Base-by-base conservation (phyloP, 2,113 vertebrate species). In the Pungitius pungitius region DNA sequence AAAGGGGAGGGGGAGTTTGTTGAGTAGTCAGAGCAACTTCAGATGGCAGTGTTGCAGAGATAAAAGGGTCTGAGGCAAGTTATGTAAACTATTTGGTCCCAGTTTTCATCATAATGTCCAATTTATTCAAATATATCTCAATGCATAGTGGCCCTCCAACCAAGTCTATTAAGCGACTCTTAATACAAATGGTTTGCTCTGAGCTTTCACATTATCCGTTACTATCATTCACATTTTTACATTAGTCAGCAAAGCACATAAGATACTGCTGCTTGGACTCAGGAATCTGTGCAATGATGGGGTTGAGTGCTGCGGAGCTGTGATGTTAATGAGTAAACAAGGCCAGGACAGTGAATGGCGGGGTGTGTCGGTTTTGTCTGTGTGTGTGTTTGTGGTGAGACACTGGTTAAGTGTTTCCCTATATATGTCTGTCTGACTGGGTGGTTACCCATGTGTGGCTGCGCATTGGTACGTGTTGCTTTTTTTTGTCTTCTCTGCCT, bases 361-460 rank as follows among this genome's bases (percentile, higher is more conserved):
- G 78, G 72, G 84, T 87, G 70, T 87, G 86, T 74, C 71, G 59
- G 81, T 69, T 81, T 78, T 80, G 81, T 87, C 58, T 87, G 77
- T 83, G 83, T 88, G 73, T 87, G 75, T 84, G 74, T 85, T 85
- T 88, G 91, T 85, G 89, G 91, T 61, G 87, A 90, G 91, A 91
- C 89, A 45, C 78, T 43, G 71, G 88, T 83, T 88, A 84, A 88
- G 87, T 89, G 86, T 85, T 89, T 89, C 82, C 84, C 62, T 87
- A 87, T 87, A 87, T 90, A 88, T 91, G 84, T 81, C 87, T 89
- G 88, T 87, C 87, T 90, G 85, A 81, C 78, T 86, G 86, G 78
- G 84, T 87, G 85, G 75, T 60, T 77, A 68, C 18, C n/a, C 73
- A 77, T 63, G 65, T 88, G 86, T 58, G 83, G 66, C 54, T 82